Evolutionary conservation across 2,888 invertebrate genomes (phyloP), one percentile per base, ranked within the genome.

Genomic region (Harmothoe impar): DNA sequence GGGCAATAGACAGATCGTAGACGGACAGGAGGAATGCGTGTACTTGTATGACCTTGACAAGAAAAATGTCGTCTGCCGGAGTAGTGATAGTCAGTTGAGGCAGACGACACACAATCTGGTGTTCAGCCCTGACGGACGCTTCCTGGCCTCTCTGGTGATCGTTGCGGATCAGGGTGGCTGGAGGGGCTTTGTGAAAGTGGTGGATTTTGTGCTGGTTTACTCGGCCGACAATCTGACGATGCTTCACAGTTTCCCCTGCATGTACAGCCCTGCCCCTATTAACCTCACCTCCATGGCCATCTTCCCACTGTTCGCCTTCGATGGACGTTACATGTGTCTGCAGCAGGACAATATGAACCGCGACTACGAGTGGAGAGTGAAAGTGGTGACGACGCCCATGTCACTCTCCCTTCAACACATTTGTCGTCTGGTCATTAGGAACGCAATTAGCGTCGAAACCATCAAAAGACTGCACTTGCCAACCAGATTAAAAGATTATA

Each of bases 71-170:
- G 81, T 81, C n/a, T 81, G 81, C 43, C 3, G 20, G 43, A 81
- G 81, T 35, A 5, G 17, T 1, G 81, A 81, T 1, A 81, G 81
- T 20, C 81, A 33, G 23, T 1, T 81, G 33, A 1, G 81, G 43
- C 81, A 81, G 81, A 81, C 81, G 35, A 81, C 81, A 17, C 81
- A 81, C 43, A 81, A 43, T 25, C 43, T 81, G 35, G 81, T 81
- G 33, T 81, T 23, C 81, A 81, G 81, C 43, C 81, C 81, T 17
- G 81, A 81, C 43, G 81, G 81, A 33, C 81, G 33, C 33, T 81
- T 35, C 81, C 81, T 81, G 20, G 81, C 81, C 5, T 81, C 81
- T 17, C 81, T 81, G 23, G 81, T 81, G 35, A 81, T 81, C 81
- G 43, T 81, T 33, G 35, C 81, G 3, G 81, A 81, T 12, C 81